phyloP scores from a whole-genome alignment of 2,113 vertebrate species.

The Labeo catla region DNA sequence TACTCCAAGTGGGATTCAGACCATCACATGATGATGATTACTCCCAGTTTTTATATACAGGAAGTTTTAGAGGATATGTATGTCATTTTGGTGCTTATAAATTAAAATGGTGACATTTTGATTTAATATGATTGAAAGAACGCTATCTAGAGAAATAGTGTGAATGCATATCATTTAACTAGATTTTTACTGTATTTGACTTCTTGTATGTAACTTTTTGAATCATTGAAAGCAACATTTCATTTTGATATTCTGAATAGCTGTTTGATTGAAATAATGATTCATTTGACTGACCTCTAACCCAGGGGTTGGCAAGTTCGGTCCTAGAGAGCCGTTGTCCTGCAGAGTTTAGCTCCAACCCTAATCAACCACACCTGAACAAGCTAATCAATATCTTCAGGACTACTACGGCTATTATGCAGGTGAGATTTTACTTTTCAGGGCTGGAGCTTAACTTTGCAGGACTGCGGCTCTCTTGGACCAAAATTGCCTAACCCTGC shows the following conservation, averaged over 20 bases:
- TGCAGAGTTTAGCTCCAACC: too few relatives aligned
- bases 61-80: neutral
- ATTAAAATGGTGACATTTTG: neutral
- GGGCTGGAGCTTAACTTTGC: too few relatives aligned
- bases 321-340: too few relatives aligned
- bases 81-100: neutral
- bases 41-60: neutral
- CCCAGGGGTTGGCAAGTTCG: too few relatives aligned
- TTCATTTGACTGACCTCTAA: neutral
- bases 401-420: too few relatives aligned
- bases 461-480: too few relatives aligned
- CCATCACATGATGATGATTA: neutral
- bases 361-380: too few relatives aligned
- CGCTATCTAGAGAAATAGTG: neutral
- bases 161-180: neutral
- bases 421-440: too few relatives aligned
- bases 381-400: too few relatives aligned
- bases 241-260: neutral
- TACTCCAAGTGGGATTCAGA: too few relatives aligned
- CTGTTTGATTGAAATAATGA: neutral
- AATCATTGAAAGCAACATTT: neutral
- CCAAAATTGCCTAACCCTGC: too few relatives aligned
- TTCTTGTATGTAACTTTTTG: neutral
- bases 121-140: neutral
- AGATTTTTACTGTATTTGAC: neutral